A percentile compares a stretch with the other conserved stretches of the same genome.
Evolutionary conservation across 2,797 vertebrate genomes (phyloP).

Genomic region (Ceryle rudis): DNA sequence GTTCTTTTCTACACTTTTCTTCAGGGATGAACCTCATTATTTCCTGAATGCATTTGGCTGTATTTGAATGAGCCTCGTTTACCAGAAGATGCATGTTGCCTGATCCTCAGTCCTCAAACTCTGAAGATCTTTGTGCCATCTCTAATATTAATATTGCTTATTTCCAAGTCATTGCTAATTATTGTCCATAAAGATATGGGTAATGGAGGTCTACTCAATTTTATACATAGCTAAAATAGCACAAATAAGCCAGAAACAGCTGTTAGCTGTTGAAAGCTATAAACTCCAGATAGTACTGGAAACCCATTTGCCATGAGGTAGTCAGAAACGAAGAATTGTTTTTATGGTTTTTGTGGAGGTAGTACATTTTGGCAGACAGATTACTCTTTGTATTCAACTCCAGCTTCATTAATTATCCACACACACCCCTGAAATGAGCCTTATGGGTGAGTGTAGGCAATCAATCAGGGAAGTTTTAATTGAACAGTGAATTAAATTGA

Average conservation of each 20-base stretch:
- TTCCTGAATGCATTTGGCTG: neutral
- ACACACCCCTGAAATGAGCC: neutral
- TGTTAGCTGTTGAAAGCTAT: neutral
- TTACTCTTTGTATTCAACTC: neutral
- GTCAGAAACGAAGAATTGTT: neutral
- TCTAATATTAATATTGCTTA: neutral
- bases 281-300: neutral
- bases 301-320: neutral
- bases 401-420: slow-evolving; percentile 1
- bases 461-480: neutral
- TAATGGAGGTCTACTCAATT: neutral
- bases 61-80: neutral
- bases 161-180: neutral
- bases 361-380: neutral
- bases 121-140: neutral
- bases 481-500: slow-evolving; percentile 15
- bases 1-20: neutral
- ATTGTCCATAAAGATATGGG: neutral
- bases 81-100: neutral
- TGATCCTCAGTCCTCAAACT: neutral
- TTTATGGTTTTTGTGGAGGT: neutral
- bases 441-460: neutral
- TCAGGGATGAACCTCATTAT: neutral
- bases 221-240: neutral
- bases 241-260: neutral